Base-by-base conservation (phyloP, 2,888 invertebrate genomes). In the Noctua comes region DNA sequence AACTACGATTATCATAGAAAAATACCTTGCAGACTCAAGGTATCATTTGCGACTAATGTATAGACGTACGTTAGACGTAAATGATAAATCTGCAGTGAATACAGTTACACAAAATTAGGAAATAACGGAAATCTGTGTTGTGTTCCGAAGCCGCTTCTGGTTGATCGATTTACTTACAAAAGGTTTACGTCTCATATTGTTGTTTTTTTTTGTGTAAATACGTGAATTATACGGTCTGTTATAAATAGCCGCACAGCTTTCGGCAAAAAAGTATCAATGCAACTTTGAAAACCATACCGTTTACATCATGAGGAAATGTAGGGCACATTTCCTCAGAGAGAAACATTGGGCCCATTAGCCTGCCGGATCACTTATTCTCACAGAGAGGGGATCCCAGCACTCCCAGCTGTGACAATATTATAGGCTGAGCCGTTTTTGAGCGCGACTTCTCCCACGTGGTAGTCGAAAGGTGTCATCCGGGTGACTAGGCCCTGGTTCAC, bases 121-220 rank as follows among this genome's bases (percentile, higher is more conserved):
- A 78, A 57, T 46, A 66, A 48, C 68, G 57, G 46, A 79, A 79
- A 48, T 48, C n/a, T 13, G 46, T 40, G 27, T 79, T 57, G 31
- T 77, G 54, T 54, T 27, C 10, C 18, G 13, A 51, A 43, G 6
- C 21, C 11, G 46, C 46, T 57, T 79, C 79, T 57, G 27, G 43
- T 66, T 57, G 66, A 3, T 4, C n/a, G 43, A 24, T 36, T 66
- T 40, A 24, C 8, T 3, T 7, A 27, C 8, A 43, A 73, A 74
- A n/a, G 46, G 3, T 31, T 75, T 16, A 18, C 4, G 18, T 21
- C 4, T 31, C 21, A 8, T 48, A 68, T 48, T 68, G 27, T 68
- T 54, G 2, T 43, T 18, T 11, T n/a, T 73, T 48, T 72, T 71
- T 3, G 36, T 59, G 43, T n/a, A n/a, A 51, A 2, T 8, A 40